Percentiles rank a stretch among this genome's conserved stretches.
Evolutionary conservation across 2,113 vertebrate genomes (phyloP).

Genomic region (Ptilorrhoa leucosticta): DNA sequence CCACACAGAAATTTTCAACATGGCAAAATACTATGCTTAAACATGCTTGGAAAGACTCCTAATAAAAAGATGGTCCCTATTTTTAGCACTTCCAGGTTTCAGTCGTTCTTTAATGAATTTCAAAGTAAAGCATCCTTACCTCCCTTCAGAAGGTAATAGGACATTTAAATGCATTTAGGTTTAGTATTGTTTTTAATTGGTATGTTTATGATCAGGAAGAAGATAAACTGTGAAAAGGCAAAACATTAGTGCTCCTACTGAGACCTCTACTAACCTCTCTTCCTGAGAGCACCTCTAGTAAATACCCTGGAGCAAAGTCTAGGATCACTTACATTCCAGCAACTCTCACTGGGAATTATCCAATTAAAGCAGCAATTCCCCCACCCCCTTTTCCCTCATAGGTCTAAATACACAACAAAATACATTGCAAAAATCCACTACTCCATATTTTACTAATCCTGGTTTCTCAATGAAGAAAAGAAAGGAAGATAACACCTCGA

Average conservation of each 20-base stretch:
- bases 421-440: constrained; percentile 2
- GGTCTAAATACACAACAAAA: constrained; percentile 45
- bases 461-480: neutral
- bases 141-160: constrained; percentile 26
- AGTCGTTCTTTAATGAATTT: neutral
- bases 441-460: constrained; percentile 9
- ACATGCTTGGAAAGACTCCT: neutral
- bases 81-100: neutral
- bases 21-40: neutral
- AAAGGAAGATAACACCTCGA: neutral
- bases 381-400: constrained; percentile 52
- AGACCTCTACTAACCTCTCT: constrained; percentile 66
- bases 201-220: constrained; percentile 62
- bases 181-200: constrained; percentile 67
- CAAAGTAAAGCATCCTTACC: neutral
- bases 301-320: constrained; percentile 70
- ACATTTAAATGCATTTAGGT: constrained; percentile 51
- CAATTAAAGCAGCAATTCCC: constrained; percentile 69
- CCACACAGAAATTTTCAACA: neutral
- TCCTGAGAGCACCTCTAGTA: constrained; percentile 69
- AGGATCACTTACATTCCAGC: constrained; percentile 71
- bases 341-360: constrained; percentile 71
- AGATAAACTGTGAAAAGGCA: constrained; percentile 72
- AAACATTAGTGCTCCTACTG: constrained; percentile 69
- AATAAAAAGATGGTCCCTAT: neutral